Conservation (phyloP, 2,113 vertebrate genomes). For the Sakesphorus luctuosus region DNA sequence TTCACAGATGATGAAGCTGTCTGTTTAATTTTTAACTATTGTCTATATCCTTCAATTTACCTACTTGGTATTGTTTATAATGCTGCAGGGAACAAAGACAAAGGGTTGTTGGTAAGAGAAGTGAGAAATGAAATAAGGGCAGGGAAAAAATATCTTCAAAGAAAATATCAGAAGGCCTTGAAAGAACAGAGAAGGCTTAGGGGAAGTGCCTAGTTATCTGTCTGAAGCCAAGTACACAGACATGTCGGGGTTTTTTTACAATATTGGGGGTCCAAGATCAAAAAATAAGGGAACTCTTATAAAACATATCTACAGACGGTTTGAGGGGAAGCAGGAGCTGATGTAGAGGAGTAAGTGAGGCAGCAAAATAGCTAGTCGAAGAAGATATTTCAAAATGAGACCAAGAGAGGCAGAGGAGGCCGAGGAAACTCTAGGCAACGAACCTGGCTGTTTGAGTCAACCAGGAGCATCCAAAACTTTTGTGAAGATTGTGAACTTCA, state of each 20-base stretch:
- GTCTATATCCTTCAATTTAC: slow-evolving; percentile 15
- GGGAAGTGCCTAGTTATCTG: slow-evolving; percentile 29
- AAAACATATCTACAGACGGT: not conserved
- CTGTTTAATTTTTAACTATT: not conserved
- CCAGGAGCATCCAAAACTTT: not conserved
- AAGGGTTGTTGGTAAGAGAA: not conserved
- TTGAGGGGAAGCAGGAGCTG: not conserved
- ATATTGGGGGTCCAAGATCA: not conserved
- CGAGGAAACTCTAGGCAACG: not conserved
- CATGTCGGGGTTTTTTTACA: not conserved
- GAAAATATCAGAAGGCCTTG: slow-evolving; percentile 21
- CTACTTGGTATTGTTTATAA: slow-evolving; percentile 21
- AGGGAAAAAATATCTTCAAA: slow-evolving; percentile 48
- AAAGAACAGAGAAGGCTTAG: slow-evolving; percentile 7
- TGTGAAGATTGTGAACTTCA: not conserved
- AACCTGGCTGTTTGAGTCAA: not conserved
- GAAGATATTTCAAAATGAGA: not conserved
- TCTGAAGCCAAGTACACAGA: not conserved
- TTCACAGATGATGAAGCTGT: not conserved
- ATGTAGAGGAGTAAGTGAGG: not conserved
- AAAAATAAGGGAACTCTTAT: not conserved
- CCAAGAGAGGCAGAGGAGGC: not conserved
- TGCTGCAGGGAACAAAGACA: slow-evolving; percentile 2
- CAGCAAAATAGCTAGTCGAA: not conserved
- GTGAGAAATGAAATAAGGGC: not conserved